Conservation (phyloP, 1,140 invertebrate species). For the Myzus persicae region DNA sequence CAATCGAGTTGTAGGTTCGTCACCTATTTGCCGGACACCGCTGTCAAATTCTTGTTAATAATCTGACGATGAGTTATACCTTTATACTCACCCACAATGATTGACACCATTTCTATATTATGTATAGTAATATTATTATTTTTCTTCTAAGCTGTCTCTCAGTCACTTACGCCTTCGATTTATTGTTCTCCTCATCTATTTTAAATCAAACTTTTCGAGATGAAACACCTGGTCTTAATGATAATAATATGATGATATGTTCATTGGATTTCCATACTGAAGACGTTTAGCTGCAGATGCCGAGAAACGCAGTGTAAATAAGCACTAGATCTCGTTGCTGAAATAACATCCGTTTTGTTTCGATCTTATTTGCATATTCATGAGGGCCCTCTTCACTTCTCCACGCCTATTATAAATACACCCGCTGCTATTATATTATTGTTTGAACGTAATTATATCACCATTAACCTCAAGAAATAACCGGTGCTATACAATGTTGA, state of each 20-base stretch:
- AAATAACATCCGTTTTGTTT: conserved; percentile 13
- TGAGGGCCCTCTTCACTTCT: not conserved
- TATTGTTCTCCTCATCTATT: not conserved
- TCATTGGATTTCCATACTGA: not conserved
- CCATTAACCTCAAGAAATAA: not conserved
- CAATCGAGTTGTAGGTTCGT: no score
- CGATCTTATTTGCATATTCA: conserved; percentile 24
- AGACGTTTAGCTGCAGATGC: not conserved
- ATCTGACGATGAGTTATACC: no score
- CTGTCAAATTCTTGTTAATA: not conserved
- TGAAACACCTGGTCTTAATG: not conserved
- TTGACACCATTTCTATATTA: not conserved
- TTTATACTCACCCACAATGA: no score
- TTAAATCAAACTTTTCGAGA: not conserved
- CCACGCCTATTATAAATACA: not conserved
- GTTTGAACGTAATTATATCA: conserved; percentile 21
- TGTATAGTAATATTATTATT: not conserved
- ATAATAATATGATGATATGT: not conserved
- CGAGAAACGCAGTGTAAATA: not conserved
- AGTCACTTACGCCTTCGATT: not conserved
- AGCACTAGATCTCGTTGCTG: not conserved
- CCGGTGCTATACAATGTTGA: not conserved
- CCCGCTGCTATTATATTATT: not conserved
- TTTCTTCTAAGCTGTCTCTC: not conserved
- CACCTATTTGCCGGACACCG: not conserved